Percentiles rank a stretch among this genome's conserved stretches.
phyloP scores from a whole-genome alignment of 2,888 invertebrate species.

The Tipula vernalis region DNA sequence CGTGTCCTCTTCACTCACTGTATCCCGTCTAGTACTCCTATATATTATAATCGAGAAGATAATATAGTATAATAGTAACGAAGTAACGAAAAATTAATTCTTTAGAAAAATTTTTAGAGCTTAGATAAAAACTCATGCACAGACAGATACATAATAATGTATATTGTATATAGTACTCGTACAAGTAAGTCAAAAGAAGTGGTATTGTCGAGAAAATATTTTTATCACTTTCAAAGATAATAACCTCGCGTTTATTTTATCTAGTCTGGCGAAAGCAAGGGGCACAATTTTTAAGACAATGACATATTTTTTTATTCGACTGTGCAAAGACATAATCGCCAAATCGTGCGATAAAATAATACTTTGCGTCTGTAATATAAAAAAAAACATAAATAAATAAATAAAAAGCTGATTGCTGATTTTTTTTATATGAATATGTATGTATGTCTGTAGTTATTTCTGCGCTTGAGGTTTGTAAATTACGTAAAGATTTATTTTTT shows the following conservation, averaged over 20 bases:
- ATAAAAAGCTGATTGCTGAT: background rate
- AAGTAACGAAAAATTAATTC: background rate
- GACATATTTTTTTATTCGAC: background rate
- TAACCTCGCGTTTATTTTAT: background rate
- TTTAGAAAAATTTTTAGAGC: background rate
- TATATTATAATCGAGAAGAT: background rate
- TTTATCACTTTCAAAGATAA: background rate
- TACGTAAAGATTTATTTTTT: background rate
- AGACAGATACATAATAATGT: background rate
- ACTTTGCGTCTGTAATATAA: background rate
- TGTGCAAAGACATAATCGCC: background rate
- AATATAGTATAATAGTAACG: background rate
- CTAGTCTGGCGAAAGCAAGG: background rate
- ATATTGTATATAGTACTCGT: no score
- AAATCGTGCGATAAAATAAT: background rate
- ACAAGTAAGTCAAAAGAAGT: background rate
- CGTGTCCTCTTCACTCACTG: background rate
- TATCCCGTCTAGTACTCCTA: background rate
- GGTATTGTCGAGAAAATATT: background rate
- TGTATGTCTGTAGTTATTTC: background rate
- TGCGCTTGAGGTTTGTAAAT: background rate
- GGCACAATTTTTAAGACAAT: background rate
- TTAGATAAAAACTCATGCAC: background rate
- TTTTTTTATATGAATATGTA: background rate
- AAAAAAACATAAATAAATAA: background rate